Evolutionary conservation across 2,113 vertebrate species (phyloP), one percentile per base, ranked within the genome.

Genomic region (Halichoerus grypus): DNA sequence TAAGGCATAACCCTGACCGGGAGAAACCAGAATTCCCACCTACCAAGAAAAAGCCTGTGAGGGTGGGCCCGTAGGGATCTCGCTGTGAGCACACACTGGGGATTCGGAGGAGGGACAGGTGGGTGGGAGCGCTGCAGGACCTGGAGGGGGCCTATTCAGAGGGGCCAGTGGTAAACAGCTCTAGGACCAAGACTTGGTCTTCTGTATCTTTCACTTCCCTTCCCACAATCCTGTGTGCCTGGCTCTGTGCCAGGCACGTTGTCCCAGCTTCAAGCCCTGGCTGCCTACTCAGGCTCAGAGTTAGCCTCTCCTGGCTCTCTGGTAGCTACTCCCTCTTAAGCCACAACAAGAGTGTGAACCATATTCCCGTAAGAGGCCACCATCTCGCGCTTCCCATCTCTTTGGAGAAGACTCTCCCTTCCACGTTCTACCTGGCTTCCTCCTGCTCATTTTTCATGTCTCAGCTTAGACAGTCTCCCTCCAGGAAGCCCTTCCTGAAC

Each of bases 21-120:
- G 18, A 72, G 67, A 65, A 87, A 22, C 55, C 28, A 2, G 49
- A 59, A 46, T 83, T 21, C 74, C 36, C 1, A 12, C 5, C 31
- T 1, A 0, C 14, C 39, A 6, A n/a, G 33, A 46, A 63, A 33
- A 49, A 28, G 49, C 53, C 39, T 16, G 3, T 9, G 4, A 31
- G 83, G 39, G 5, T 1, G 3, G 49, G 33, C 15, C 74, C 3
- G 7, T 39, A 7, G 22, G 24, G 31, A 0, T 57, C 53, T 72
- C 12, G 19, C 57, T 1, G 0, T 0, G 79, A 65, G 80, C 69
- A 59, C 15, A 0, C 26, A 13, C 0, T 0, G 15, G 57, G 26
- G 39, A 15, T 18, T 39, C 13, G 0, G 49, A 33, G 33, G 39
- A 7, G 2, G 5, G 22, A 5, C 39, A 33, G 33, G 15, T 2